Evolutionary conservation across 2,113 vertebrate species (phyloP).

Genomic region (Heloderma charlesbogerti): DNA sequence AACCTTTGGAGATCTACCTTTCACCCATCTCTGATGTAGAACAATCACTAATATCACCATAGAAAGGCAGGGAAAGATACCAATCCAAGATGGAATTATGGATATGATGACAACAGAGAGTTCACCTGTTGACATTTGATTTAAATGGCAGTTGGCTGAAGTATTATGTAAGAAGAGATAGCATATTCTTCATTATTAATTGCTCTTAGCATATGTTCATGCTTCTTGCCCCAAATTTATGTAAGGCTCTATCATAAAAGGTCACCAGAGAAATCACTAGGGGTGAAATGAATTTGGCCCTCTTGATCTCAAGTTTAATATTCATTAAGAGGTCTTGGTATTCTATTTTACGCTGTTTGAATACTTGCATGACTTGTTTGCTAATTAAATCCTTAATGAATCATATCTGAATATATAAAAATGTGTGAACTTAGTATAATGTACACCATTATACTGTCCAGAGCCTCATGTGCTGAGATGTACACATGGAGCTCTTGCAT

Average conservation of each 20-base stretch:
- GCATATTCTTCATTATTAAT: background rate
- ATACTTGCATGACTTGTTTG: background rate
- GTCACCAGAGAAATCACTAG: background rate
- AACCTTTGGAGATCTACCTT: too few species aligned
- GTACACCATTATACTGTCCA: background rate
- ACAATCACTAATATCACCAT: background rate
- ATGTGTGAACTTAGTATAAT: background rate
- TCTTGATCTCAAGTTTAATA: conserved; percentile 1
- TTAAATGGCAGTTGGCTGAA: background rate
- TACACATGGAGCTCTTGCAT: background rate
- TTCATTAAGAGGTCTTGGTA: conserved; percentile 5
- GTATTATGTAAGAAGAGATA: background rate
- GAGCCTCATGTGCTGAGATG: background rate
- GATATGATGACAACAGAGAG: background rate
- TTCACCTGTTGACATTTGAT: background rate
- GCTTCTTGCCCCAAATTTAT: background rate
- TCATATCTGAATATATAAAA: background rate
- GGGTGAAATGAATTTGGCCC: background rate
- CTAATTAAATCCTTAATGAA: background rate
- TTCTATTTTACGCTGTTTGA: background rate
- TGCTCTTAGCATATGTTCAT: background rate
- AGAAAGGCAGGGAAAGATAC: background rate
- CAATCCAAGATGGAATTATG: background rate
- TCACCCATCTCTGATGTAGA: too few species aligned
- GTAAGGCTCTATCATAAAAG: accelerated